Evolutionary conservation across 2,797 vertebrate species (phyloP).

Genomic region (Aphelocoma californica): DNA sequence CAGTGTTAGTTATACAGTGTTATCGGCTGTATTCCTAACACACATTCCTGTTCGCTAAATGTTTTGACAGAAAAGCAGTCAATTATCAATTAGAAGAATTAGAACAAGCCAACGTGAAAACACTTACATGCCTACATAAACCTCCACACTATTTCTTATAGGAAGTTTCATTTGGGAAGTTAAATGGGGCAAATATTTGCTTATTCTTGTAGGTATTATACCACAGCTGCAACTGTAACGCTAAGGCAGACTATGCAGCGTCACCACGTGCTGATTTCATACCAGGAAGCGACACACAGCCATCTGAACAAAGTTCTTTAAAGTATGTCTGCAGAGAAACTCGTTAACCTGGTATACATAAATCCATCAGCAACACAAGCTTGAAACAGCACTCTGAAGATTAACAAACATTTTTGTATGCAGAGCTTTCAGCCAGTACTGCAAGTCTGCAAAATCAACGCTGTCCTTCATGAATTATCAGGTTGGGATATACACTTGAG

Average conservation of each 20-base stretch:
- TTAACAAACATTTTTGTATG: background rate
- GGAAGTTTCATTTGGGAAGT: background rate
- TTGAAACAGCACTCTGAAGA: background rate
- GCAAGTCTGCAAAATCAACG: background rate
- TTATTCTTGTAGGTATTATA: background rate
- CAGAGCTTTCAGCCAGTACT: background rate
- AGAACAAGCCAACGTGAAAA: background rate
- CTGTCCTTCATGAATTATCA: background rate
- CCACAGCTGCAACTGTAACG: background rate
- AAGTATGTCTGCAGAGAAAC: background rate
- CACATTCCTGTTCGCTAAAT: background rate
- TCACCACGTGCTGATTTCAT: background rate
- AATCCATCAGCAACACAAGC: background rate
- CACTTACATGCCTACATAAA: background rate
- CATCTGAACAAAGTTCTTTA: background rate
- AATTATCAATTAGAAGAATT: background rate
- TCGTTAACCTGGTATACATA: background rate
- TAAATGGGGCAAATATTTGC: background rate
- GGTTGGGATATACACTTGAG: background rate
- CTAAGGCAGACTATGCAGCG: background rate
- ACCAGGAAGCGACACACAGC: slow-evolving; percentile 23
- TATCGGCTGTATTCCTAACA: background rate
- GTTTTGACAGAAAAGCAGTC: background rate
- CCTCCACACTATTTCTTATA: background rate
- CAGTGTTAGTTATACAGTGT: background rate